Conservation (phyloP, 2,113 vertebrate genomes). For the Aegotheles bennettii region DNA sequence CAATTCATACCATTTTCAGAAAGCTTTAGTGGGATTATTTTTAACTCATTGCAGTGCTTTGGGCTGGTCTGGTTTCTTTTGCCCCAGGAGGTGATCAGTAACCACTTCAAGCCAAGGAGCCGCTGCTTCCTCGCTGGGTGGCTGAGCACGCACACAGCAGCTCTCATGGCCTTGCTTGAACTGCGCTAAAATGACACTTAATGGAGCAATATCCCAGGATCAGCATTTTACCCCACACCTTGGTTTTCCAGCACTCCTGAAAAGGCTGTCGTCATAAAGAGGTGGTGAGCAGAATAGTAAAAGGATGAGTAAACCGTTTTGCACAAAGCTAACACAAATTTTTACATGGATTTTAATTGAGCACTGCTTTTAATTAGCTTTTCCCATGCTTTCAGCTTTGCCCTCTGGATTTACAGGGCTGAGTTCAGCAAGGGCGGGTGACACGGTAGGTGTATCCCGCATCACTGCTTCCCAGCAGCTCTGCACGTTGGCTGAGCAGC, state of each 20-base stretch:
- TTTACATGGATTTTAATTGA: not conserved
- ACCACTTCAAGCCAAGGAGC: not conserved
- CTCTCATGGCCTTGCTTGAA: not conserved
- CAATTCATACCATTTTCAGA: not conserved
- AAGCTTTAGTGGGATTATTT: not conserved
- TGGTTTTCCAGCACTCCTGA: not conserved
- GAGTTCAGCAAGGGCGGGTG: not conserved
- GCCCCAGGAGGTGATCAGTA: not conserved
- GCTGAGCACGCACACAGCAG: not conserved
- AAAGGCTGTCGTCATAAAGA: not conserved
- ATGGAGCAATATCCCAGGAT: not conserved
- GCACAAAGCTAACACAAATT: not conserved
- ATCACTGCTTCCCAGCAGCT: not conserved
- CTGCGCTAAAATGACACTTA: not conserved
- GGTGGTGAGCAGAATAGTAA: not conserved
- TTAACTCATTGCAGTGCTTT: not conserved
- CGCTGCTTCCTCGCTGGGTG: not conserved
- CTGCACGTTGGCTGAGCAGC: fast-evolving
- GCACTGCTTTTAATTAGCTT: not conserved
- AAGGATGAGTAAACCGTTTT: not conserved
- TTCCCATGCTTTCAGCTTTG: not conserved
- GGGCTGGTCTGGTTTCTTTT: not conserved
- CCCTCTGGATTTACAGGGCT: not conserved
- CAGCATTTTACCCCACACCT: fast-evolving
- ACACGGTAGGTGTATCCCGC: fast-evolving